Evolutionary conservation across 35 echinoderm and acorn worm genomes (phyloP).

Genomic region (Lytechinus variegatus): DNA sequence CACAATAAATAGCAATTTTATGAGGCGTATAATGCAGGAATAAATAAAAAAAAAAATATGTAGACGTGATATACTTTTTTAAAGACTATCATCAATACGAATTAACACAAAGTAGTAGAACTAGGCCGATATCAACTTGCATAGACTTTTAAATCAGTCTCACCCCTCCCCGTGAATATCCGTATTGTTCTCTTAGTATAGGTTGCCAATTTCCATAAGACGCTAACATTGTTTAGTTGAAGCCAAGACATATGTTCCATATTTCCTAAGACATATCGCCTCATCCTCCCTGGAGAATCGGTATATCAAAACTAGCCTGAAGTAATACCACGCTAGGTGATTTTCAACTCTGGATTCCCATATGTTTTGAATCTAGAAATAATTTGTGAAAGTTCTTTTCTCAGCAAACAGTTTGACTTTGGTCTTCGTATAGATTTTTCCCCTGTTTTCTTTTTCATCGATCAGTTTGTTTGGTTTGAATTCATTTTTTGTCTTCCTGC

Average conservation of each 20-base stretch:
- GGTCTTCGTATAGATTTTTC: background rate
- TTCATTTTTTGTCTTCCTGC: background rate
- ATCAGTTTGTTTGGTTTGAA: background rate
- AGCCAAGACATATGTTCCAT: background rate
- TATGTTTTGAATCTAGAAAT: background rate
- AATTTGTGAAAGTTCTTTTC: background rate
- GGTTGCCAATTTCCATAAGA: background rate
- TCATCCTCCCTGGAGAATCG: background rate
- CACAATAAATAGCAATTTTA: too few relatives aligned
- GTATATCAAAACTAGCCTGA: background rate
- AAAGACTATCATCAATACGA: too few relatives aligned
- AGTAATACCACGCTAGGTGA: background rate
- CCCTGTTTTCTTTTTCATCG: background rate
- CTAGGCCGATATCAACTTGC: too few relatives aligned
- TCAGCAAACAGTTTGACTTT: background rate
- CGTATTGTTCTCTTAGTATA: too few relatives aligned
- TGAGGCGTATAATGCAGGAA: too few relatives aligned
- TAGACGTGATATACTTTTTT: too few relatives aligned
- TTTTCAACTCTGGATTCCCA: background rate
- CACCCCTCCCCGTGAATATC: too few relatives aligned
- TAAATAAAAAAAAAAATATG: too few relatives aligned
- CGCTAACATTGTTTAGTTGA: background rate
- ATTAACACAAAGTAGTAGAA: too few relatives aligned
- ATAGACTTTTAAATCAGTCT: too few relatives aligned
- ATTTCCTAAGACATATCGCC: background rate